Conservation (phyloP, 1,140 invertebrate species). For the Arctopsyche grandis region DNA sequence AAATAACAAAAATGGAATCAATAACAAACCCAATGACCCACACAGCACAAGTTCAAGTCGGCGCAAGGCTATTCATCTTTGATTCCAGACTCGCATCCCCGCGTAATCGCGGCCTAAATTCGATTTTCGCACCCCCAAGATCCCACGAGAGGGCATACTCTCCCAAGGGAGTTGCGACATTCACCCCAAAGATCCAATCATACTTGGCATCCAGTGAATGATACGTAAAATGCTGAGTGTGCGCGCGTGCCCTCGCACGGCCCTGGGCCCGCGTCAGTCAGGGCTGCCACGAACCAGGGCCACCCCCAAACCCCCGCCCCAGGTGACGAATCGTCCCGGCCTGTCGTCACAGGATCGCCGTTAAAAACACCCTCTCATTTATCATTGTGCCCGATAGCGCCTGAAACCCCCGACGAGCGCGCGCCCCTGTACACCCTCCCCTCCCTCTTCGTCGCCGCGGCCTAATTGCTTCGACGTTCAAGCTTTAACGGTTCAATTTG, state of each 20-base stretch:
- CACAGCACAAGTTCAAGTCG: too few relatives aligned
- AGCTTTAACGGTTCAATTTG: background rate
- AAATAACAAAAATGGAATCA: too few relatives aligned
- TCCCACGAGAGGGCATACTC: background rate
- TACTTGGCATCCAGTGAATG: slow-evolving; percentile 32
- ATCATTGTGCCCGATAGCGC: slow-evolving; percentile 4
- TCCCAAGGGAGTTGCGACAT: background rate
- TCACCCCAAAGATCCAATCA: slow-evolving; percentile 31
- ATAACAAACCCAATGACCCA: too few relatives aligned
- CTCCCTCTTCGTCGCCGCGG: background rate
- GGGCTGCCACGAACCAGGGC: background rate
- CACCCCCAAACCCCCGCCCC: background rate
- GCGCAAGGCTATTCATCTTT: too few relatives aligned
- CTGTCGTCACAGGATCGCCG: background rate
- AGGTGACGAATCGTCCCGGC: background rate
- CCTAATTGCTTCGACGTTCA: background rate
- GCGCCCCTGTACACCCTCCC: background rate
- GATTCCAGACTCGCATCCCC: too few relatives aligned
- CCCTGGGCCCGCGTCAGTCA: too few relatives aligned
- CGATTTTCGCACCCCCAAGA: too few relatives aligned
- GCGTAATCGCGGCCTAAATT: too few relatives aligned
- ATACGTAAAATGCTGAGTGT: slow-evolving; percentile 32
- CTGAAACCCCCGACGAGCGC: background rate
- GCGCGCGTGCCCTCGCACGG: background rate
- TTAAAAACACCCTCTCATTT: slow-evolving; percentile 1